A percentile compares a stretch with the other conserved stretches of the same genome.
Conservation (phyloP, 2,113 vertebrate species). For the Campylorhamphus procurvoides region DNA sequence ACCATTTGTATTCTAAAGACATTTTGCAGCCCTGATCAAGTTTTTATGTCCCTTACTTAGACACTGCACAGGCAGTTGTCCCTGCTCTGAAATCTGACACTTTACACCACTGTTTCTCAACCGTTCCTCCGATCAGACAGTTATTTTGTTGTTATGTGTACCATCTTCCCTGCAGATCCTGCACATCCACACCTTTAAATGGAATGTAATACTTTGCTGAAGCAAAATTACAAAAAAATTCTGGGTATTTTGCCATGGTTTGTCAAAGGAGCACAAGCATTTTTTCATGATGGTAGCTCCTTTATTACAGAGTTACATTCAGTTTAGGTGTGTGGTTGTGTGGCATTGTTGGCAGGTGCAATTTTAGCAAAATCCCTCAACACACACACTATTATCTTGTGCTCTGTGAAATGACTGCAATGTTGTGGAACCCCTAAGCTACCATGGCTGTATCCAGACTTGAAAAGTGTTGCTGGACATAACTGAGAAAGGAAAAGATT, state of each 20-base stretch:
- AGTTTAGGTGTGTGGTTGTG: neutral
- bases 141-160: neutral
- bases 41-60: neutral
- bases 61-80: neutral
- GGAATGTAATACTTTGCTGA: neutral
- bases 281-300: neutral
- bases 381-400: neutral
- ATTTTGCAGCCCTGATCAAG: neutral
- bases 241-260: neutral
- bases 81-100: neutral
- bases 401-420: neutral
- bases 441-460: neutral
- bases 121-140: neutral
- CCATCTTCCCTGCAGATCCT: neutral
- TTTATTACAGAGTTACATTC: neutral
- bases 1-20: neutral
- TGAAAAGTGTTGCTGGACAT: neutral
- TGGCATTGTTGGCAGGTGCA: neutral
- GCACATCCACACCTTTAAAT: slow-evolving; percentile 22
- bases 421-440: neutral
- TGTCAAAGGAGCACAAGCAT: neutral
- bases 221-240: neutral
- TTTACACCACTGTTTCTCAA: neutral
- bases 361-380: neutral
- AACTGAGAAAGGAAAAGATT: neutral